phyloP scores from a whole-genome alignment of 2,113 vertebrate genomes.

The Hyperoodon ampullatus region DNA sequence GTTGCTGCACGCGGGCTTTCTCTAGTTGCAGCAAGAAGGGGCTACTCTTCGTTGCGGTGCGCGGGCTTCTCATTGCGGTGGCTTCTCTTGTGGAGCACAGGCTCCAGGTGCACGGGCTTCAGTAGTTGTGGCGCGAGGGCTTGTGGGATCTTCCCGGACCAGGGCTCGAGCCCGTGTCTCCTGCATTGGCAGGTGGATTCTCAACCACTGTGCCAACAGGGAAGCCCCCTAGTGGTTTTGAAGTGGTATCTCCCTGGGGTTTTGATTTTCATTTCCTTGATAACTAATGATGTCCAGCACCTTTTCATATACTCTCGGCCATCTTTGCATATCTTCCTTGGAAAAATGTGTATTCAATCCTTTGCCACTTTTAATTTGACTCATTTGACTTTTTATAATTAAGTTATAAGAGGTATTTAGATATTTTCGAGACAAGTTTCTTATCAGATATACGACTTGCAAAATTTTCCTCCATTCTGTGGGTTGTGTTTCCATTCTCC shows the following conservation, averaged over 20 bases:
- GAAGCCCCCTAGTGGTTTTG: not conserved
- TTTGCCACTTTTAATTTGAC: not conserved
- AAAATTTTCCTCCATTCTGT: not conserved
- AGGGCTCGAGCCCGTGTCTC: too few relatives aligned
- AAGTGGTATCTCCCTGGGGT: not conserved
- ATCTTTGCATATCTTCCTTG: not conserved
- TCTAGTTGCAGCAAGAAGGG: fast-evolving
- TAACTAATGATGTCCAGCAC: not conserved
- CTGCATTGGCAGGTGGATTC: too few relatives aligned
- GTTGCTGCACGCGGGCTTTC: too few relatives aligned
- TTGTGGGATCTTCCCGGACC: too few relatives aligned
- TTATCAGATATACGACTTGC: not conserved
- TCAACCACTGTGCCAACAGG: too few relatives aligned
- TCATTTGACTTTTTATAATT: not conserved
- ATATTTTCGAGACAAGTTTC: not conserved
- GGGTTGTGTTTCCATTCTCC: not conserved
- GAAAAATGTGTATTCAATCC: not conserved
- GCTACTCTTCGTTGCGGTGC: too few relatives aligned
- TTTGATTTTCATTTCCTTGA: not conserved
- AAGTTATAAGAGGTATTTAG: not conserved
- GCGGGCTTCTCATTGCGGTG: too few relatives aligned
- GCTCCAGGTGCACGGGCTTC: too few relatives aligned
- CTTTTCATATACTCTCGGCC: not conserved
- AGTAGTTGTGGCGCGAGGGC: too few relatives aligned
- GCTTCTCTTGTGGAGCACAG: too few relatives aligned